Evolutionary conservation across 2,888 invertebrate genomes (phyloP).

Genomic region (Hyles lineata): DNA sequence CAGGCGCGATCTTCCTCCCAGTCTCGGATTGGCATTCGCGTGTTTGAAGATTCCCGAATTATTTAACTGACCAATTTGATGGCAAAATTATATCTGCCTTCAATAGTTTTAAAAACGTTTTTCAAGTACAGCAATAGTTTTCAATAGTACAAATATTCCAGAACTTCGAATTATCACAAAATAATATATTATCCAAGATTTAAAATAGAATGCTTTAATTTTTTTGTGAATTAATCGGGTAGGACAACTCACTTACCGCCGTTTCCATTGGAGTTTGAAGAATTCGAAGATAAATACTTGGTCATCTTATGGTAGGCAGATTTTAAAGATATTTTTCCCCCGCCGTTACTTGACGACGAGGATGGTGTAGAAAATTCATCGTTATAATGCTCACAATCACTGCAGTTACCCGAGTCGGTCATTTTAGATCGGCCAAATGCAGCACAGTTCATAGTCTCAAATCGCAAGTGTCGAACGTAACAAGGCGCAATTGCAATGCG

Average conservation of each 20-base stretch:
- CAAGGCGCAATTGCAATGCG: slow-evolving; percentile 18
- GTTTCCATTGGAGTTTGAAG: slow-evolving; percentile 2
- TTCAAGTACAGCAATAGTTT: neutral
- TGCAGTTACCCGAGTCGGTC: slow-evolving; percentile 21
- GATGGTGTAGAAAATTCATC: neutral
- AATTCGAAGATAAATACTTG: slow-evolving; percentile 26
- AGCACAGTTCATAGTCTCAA: slow-evolving; percentile 3
- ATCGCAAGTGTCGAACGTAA: slow-evolving; percentile 7
- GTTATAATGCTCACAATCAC: neutral
- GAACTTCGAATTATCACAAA: too few species aligned
- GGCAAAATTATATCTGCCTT: neutral
- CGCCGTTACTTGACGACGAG: slow-evolving; percentile 17
- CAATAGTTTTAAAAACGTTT: neutral
- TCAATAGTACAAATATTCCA: too few species aligned
- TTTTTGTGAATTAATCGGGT: neutral
- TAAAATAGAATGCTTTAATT: neutral
- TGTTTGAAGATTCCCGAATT: neutral
- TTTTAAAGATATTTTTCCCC: neutral
- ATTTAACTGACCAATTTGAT: neutral
- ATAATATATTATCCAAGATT: neutral
- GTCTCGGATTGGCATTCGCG: neutral
- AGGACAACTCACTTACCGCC: slow-evolving; percentile 18
- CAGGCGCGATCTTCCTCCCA: neutral
- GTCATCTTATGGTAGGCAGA: slow-evolving; percentile 30
- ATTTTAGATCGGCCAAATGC: slow-evolving; percentile 3